phyloP scores from a whole-genome alignment of 1,140 invertebrate genomes.

The Sminthurides bifidus region DNA sequence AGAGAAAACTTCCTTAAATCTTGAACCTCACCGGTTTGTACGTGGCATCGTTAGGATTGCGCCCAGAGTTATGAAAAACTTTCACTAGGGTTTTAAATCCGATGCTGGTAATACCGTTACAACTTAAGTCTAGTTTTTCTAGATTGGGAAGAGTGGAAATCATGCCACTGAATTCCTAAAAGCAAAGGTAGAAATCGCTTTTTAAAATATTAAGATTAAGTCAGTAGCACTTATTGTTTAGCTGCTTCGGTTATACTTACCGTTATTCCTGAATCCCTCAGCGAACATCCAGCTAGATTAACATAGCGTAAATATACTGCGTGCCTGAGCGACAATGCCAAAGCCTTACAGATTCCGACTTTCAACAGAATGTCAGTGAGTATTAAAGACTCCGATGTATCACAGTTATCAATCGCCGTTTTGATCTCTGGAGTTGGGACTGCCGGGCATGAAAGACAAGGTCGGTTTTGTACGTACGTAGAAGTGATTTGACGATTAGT shows the following conservation, averaged over 20 bases:
- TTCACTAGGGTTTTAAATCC: constrained; percentile 14
- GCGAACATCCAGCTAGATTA: constrained; percentile 17
- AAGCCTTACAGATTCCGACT: background rate
- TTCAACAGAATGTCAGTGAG: constrained; percentile 12
- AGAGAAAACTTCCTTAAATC: background rate
- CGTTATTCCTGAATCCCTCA: constrained; percentile 21
- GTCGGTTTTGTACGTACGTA: background rate
- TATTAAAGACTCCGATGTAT: constrained; percentile 15
- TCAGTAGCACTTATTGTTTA: background rate
- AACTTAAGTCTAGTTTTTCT: constrained; percentile 16
- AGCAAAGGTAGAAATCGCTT: background rate
- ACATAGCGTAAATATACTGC: constrained; percentile 14
- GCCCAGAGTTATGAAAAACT: background rate
- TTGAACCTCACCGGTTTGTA: background rate
- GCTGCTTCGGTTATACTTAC: constrained; percentile 6
- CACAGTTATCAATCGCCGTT: constrained; percentile 1
- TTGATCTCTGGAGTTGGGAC: background rate
- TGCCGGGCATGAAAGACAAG: background rate
- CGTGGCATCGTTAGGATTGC: background rate
- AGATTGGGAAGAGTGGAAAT: constrained; percentile 16
- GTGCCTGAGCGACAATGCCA: constrained; percentile 10
- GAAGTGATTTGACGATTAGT: background rate
- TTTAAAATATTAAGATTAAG: background rate
- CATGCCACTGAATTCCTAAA: constrained; percentile 10
- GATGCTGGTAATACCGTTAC: constrained; percentile 20